Base-by-base conservation (phyloP, 2,113 vertebrate species). In the Shinisaurus crocodilurus region DNA sequence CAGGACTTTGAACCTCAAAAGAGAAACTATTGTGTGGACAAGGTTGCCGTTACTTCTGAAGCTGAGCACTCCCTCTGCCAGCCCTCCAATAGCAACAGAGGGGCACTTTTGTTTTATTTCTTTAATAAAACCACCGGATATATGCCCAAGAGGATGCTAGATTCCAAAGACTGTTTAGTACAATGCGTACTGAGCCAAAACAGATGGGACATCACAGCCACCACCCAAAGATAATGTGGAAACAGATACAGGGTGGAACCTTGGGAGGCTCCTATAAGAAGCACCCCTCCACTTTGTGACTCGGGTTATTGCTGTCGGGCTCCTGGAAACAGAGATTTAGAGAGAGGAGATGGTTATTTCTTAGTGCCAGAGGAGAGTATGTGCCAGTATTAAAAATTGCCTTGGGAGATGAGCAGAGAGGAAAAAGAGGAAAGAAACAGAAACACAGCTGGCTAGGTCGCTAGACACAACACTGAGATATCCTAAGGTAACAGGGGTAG, bases 1-100 rank as follows among this genome's bases (percentile, higher is more conserved):
- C 72, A 89, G 94, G 92, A 94, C 94, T 95, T 95, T 91, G 91
- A 88, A 94, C 85, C 48, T 85, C 29, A 79, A 32, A 85, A 83
- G 2, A 83, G 82, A n/a, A 93, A n/a, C 91, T 81, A 74, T 37
- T 90, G 23, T 57, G 69, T 77, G 84, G 83, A 92, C 69, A 89
- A 16, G 29, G 65, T 20, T 48, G 65, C 12, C 29, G 23, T 70
- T 29, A 32, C 63, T 48, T 65, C 63, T 85, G 29, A 70, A 85
- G 6, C 65, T 10, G 29, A 32, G 16, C 4, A 3, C 29, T 8
- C 87, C 32, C 10, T 25, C 69, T 13, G 32, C 18, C 6, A 16
- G n/a, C 45, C 70, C 75, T 5, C 4, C 60, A 63, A 5, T 43
- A 77, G 80, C 50, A 57, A 37, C 34, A 37, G 57, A 60, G n/a